These are phyloP conservation scores for Euclidia mi DNA, from an alignment of 2,888 invertebrate genomes.

Conservation along the genomic window DNA sequence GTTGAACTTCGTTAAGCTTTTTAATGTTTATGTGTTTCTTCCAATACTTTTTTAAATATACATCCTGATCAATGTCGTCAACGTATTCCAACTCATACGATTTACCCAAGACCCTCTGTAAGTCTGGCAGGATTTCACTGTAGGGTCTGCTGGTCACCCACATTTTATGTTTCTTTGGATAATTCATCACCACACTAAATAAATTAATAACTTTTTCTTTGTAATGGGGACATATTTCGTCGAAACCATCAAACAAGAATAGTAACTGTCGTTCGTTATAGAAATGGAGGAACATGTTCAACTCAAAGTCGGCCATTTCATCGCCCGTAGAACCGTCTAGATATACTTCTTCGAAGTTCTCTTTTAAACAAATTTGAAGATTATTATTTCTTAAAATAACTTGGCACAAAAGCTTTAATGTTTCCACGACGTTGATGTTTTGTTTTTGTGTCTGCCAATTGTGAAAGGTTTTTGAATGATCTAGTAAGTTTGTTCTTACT, in stretches of 20 bases:
- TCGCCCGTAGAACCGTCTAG: not conserved
- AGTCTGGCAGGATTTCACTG: constrained; percentile 23
- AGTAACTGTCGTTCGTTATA: constrained; percentile 18
- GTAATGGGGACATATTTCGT: constrained; percentile 26
- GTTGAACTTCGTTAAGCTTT: constrained; percentile 17
- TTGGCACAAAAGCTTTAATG: constrained; percentile 7
- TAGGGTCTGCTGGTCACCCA: constrained; percentile 48
- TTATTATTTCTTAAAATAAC: constrained; percentile 2
- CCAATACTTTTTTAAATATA: constrained; percentile 34
- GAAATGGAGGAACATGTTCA: constrained; percentile 14
- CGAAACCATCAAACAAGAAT: constrained; percentile 24
- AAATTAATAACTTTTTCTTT: constrained; percentile 11
- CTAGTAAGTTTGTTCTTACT: constrained; percentile 11
- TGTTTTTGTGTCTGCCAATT: constrained; percentile 4
- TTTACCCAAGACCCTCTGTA: constrained; percentile 29
- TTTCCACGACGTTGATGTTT: not conserved
- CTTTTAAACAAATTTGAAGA: not conserved
- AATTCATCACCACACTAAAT: constrained; percentile 4
- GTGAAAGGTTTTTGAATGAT: constrained; percentile 10
- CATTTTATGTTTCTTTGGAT: constrained; percentile 16
- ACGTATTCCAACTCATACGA: constrained; percentile 26
- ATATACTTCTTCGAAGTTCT: not conserved
- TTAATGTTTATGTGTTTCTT: constrained; percentile 22
- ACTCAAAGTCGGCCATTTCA: constrained; percentile 1
- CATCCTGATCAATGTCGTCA: constrained; percentile 11